These are phyloP conservation scores for Serranus cabrilla DNA, from an alignment of 2,797 vertebrate species.

Conservation along the genomic window DNA sequence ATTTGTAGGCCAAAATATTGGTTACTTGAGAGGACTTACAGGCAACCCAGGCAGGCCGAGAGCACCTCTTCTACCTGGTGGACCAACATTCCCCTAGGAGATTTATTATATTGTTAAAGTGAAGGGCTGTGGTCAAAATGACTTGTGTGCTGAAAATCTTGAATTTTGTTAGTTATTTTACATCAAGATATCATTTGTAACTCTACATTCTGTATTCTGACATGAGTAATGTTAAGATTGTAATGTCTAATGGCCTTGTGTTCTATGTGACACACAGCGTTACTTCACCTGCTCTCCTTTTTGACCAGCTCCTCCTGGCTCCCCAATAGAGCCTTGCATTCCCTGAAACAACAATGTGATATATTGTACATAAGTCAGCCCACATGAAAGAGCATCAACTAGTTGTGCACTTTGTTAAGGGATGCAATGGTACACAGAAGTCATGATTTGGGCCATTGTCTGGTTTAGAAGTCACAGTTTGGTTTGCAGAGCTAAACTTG, in stretches of 20 bases:
- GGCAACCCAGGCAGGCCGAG: conserved; percentile 82
- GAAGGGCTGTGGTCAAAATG: not conserved
- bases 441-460: too few species aligned
- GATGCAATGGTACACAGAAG: too few species aligned
- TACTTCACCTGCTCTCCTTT: conserved; percentile 88
- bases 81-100: conserved; percentile 85
- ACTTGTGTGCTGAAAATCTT: not conserved
- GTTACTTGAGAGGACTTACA: conserved; percentile 75
- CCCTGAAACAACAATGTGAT: conserved; percentile 77
- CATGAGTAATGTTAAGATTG: not conserved
- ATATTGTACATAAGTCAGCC: not conserved
- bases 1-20: not conserved
- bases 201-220: not conserved
- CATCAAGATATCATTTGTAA: not conserved
- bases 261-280: not conserved
- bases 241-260: not conserved
- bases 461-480: too few species aligned
- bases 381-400: not conserved
- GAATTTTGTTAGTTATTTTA: not conserved
- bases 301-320: conserved; percentile 73
- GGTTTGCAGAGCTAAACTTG: too few species aligned
- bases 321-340: conserved; percentile 74
- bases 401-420: not conserved
- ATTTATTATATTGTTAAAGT: not conserved
- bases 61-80: conserved; percentile 76